These are phyloP conservation scores for Pseudochromis fuscus DNA, from an alignment of 2,797 vertebrate genomes.

Conservation along the genomic window DNA sequence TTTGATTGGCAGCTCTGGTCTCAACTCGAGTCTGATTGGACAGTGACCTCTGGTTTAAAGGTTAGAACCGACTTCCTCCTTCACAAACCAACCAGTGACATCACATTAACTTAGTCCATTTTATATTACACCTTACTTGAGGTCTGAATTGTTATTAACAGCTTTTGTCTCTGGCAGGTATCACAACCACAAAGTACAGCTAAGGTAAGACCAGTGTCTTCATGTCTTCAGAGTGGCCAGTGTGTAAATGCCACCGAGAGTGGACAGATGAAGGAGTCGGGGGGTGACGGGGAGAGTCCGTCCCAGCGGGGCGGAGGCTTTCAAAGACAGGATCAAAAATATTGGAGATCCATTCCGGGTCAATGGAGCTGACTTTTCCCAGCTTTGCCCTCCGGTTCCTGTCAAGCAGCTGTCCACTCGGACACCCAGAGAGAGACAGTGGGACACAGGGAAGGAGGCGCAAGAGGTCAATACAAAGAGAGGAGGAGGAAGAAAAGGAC, in stretches of 20 bases:
- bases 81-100: no score
- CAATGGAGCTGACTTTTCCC: constrained; percentile 49
- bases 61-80: no score
- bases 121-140: no score
- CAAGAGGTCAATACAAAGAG: background rate
- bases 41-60: no score
- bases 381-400: constrained; percentile 44
- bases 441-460: background rate
- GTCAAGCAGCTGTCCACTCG: constrained; percentile 53
- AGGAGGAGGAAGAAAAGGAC: constrained; percentile 19
- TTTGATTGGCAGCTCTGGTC: no score
- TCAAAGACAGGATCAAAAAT: constrained; percentile 64
- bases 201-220: background rate
- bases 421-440: constrained; percentile 27
- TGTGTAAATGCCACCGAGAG: constrained; percentile 31
- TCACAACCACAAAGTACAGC: no score
- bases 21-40: no score
- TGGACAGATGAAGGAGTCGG: constrained; percentile 25
- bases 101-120: no score
- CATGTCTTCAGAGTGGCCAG: background rate
- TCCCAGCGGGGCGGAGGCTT: constrained; percentile 32
- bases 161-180: no score
- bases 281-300: constrained; percentile 7
- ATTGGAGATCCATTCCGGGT: constrained; percentile 63
- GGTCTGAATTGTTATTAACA: no score